Percentiles rank a stretch among this genome's conserved stretches.
Evolutionary conservation across 1,140 invertebrate species (phyloP).

Genomic region (Scaptodrosophila lebanonensis): DNA sequence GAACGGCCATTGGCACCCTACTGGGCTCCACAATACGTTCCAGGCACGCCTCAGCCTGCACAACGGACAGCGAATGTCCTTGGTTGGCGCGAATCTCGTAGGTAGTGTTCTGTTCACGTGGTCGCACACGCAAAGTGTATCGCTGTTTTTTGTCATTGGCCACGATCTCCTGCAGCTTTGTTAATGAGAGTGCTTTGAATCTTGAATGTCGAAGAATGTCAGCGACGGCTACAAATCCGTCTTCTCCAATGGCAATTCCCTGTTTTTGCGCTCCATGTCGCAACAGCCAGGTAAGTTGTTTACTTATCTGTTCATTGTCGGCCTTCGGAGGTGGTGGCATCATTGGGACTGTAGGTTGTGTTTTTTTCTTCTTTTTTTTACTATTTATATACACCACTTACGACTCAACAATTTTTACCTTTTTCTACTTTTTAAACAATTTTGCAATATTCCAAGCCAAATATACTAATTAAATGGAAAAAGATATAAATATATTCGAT

Average conservation of each 20-base stretch:
- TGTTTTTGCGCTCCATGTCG: conserved; percentile 83
- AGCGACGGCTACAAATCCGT: conserved; percentile 83
- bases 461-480: too few relatives aligned
- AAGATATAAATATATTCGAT: too few relatives aligned
- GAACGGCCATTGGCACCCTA: conserved; percentile 80
- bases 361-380: too few relatives aligned
- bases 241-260: conserved; percentile 80
- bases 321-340: too few relatives aligned
- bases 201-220: conserved; percentile 80
- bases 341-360: too few relatives aligned
- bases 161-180: conserved; percentile 81
- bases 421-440: too few relatives aligned
- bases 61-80: conserved; percentile 83
- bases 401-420: too few relatives aligned
- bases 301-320: conserved; percentile 79
- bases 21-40: conserved; percentile 55
- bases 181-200: conserved; percentile 77
- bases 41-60: conserved; percentile 70
- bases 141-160: conserved; percentile 82
- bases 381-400: too few relatives aligned
- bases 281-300: conserved; percentile 84
- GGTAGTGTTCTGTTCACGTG: conserved; percentile 55
- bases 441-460: too few relatives aligned
- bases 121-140: conserved; percentile 79
- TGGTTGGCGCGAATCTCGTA: conserved; percentile 88